Percentiles rank a stretch among this genome's conserved stretches.
phyloP scores from a whole-genome alignment of 2,113 vertebrate species.

The Polypterus senegalus region DNA sequence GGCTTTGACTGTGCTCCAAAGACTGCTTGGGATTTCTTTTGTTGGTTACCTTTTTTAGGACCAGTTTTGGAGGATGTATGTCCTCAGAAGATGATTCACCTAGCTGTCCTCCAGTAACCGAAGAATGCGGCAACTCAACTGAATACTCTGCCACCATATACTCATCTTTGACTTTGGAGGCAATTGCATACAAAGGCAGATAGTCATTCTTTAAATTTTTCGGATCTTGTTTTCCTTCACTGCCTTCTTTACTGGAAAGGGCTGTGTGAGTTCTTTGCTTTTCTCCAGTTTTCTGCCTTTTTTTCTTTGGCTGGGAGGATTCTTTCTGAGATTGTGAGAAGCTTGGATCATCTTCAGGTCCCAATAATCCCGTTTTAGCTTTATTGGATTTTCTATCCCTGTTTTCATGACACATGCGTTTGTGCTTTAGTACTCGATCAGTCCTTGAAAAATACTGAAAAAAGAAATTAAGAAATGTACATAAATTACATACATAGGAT shows the following conservation, averaged over 20 bases:
- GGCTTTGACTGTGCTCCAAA: constrained; percentile 62
- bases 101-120: constrained; percentile 47
- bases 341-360: constrained; percentile 54
- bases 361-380: constrained; percentile 67
- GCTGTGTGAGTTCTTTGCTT: constrained; percentile 46
- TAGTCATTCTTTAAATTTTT: constrained; percentile 71
- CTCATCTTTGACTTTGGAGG: constrained; percentile 91
- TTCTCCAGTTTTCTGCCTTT: constrained; percentile 72
- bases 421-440: constrained; percentile 94
- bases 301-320: constrained; percentile 85
- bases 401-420: constrained; percentile 97
- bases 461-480: constrained; percentile 5
- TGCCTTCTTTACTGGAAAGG: constrained; percentile 42
- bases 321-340: constrained; percentile 71
- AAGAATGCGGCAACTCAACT: constrained; percentile 77
- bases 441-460: constrained; percentile 92
- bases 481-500: not conserved
- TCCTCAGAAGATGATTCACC: constrained; percentile 65
- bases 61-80: constrained; percentile 75
- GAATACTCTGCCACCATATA: constrained; percentile 86
- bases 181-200: constrained; percentile 70
- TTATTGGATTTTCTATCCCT: constrained; percentile 78
- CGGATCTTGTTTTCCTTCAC: constrained; percentile 61
- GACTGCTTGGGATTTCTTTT: constrained; percentile 75
- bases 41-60: constrained; percentile 81